Evolutionary conservation across 2,797 vertebrate species (phyloP).

Genomic region (Novumbra hubbsi): DNA sequence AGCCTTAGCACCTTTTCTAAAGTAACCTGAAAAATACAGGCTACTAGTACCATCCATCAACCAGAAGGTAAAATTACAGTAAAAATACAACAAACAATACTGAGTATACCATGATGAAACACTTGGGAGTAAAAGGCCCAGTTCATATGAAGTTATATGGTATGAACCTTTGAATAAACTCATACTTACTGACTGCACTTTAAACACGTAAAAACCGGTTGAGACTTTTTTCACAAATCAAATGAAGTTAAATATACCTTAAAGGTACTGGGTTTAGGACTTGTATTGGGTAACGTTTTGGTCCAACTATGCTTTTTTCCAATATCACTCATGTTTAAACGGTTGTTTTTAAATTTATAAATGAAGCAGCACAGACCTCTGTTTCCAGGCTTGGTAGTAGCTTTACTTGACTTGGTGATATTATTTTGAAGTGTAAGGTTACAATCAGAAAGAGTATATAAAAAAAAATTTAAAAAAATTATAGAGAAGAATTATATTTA

Average conservation of each 20-base stretch:
- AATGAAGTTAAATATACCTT: conserved; percentile 18
- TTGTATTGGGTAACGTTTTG: conserved; percentile 4
- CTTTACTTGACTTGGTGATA: conserved; percentile 15
- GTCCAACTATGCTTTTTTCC: conserved; percentile 12
- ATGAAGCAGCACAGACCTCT: conserved; percentile 8
- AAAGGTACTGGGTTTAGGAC: not conserved
- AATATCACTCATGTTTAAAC: not conserved
- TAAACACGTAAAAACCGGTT: conserved; percentile 57
- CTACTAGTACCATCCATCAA: conserved; percentile 69
- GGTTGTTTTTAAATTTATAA: conserved; percentile 1
- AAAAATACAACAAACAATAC: conserved; percentile 73
- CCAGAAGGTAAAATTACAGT: conserved; percentile 64
- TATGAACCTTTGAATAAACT: conserved; percentile 52
- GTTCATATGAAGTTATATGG: conserved; percentile 37
- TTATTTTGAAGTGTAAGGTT: not conserved
- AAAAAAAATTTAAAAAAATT: conserved; percentile 1
- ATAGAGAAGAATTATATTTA: conserved; percentile 2
- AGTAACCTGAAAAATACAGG: conserved; percentile 69
- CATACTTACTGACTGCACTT: conserved; percentile 64
- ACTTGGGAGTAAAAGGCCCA: conserved; percentile 28
- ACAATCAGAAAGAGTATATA: conserved; percentile 3
- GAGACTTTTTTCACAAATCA: conserved; percentile 45
- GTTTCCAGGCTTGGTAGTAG: conserved; percentile 6
- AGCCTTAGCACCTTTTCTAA: conserved; percentile 65
- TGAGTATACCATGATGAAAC: conserved; percentile 55